A percentile compares a stretch with the other conserved stretches of the same genome.
Conservation (phyloP, 2,113 vertebrate genomes). For the Pica pica region DNA sequence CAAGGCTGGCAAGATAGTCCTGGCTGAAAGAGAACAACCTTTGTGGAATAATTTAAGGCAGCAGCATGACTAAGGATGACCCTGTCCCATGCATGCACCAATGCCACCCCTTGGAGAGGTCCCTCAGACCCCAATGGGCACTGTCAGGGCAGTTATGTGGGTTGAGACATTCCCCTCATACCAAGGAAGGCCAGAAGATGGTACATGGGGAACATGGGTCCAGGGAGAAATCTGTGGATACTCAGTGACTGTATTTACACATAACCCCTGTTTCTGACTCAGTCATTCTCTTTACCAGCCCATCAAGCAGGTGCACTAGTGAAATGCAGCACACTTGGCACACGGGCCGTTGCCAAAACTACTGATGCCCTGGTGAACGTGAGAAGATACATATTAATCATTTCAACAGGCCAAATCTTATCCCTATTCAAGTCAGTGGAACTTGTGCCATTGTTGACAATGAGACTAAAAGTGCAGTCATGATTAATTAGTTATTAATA, state of each 20-base stretch:
- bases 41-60: background rate
- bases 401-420: background rate
- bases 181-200: background rate
- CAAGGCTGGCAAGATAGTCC: background rate
- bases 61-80: background rate
- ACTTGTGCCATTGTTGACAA: background rate
- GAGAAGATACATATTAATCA: background rate
- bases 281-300: background rate
- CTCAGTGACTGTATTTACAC: background rate
- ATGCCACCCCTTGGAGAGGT: background rate
- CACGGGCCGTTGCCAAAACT: accelerated
- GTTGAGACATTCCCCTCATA: background rate
- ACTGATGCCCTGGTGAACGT: background rate
- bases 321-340: accelerated
- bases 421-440: background rate
- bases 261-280: too few relatives aligned
- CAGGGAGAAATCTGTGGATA: background rate
- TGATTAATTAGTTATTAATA: background rate
- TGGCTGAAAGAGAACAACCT: background rate
- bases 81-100: background rate
- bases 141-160: background rate
- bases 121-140: background rate
- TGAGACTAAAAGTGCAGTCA: background rate
- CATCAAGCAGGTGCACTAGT: background rate
- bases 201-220: accelerated